Conservation (phyloP, 2,888 invertebrate species). For the Drosophila histrio region DNA sequence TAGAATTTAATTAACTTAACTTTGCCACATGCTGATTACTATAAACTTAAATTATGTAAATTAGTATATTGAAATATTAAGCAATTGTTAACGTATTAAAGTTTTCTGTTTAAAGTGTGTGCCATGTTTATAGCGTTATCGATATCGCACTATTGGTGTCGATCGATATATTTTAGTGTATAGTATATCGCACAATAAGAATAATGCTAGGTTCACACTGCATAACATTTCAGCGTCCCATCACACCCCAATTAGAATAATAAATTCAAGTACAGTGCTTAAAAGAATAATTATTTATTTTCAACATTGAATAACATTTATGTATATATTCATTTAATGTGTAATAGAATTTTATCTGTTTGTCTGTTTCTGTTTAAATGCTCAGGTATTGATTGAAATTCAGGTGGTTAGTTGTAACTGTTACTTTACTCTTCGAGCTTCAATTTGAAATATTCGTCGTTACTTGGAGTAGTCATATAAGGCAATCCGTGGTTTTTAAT, state of each 20-base stretch:
- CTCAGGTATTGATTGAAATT: conserved; percentile 62
- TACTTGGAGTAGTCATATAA: conserved; percentile 38
- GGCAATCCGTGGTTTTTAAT: conserved; percentile 32
- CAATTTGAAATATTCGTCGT: conserved; percentile 25
- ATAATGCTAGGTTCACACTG: too few relatives aligned
- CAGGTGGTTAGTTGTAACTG: conserved; percentile 68
- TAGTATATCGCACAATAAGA: conserved; percentile 10
- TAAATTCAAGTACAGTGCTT: conserved; percentile 3
- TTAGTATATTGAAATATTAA: too few relatives aligned
- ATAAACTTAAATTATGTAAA: too few relatives aligned
- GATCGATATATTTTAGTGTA: conserved; percentile 15
- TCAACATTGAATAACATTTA: conserved; percentile 77
- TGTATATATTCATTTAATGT: conserved; percentile 55
- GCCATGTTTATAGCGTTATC: too few relatives aligned
- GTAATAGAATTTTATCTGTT: conserved; percentile 50
- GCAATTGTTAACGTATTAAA: too few relatives aligned
- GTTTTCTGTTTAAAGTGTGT: too few relatives aligned
- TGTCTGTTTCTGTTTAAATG: conserved; percentile 63
- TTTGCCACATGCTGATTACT: too few relatives aligned
- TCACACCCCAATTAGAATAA: neutral
- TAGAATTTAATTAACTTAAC: too few relatives aligned
- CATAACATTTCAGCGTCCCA: too few relatives aligned
- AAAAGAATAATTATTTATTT: conserved; percentile 79
- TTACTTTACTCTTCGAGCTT: conserved; percentile 35
- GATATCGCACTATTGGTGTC: conserved; percentile 6